Base-by-base conservation (phyloP, 2,113 vertebrate species). In the Mungos mungo region DNA sequence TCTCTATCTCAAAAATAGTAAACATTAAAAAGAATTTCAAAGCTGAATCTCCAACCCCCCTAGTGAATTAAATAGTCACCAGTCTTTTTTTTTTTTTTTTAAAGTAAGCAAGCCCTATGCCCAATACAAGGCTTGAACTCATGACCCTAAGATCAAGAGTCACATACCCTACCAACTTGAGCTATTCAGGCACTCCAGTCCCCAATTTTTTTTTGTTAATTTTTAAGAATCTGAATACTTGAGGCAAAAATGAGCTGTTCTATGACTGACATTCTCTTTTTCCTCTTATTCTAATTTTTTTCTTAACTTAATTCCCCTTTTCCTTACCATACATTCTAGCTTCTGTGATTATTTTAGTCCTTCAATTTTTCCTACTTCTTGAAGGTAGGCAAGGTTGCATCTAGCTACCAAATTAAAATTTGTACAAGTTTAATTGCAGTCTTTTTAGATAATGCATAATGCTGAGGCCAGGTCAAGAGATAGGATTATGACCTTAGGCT, bases 351-450 rank as follows among this genome's bases (percentile, higher is more conserved):
- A 14, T 74, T 97, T 90, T 93, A 81, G 35, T 90, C 21, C 11
- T 86, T 90, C 29, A 29, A 0, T 93, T 81, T 33, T 90, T 15
- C 1, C 1, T 86, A n/a, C 63, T 45, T 90, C 63, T 72, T 74
- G 72, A 96, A 79, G 74, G 41, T 60, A 82, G 68, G 76, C 91
- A 90, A 6, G 21, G 65, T 90, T 93, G 25, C 6, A 25, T 74
- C 54, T 84, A 86, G 57, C n/a, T 93, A 65, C 35, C 47, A 72
- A 81, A 50, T 95, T 87, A 90, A 81, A 68, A 66, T 80, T 89
- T 81, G 23, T 69, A 50, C 14, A 93, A 13, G 29, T 86, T 81
- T 93, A 69, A 93, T 86, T 93, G 29, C 57, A 72, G 35, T 50
- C 71, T 74, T 85, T 47, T 45, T 92, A 80, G 50, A 38, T 31